Base-by-base conservation (phyloP, 2,888 invertebrate species). In the Poecilus cupreus region DNA sequence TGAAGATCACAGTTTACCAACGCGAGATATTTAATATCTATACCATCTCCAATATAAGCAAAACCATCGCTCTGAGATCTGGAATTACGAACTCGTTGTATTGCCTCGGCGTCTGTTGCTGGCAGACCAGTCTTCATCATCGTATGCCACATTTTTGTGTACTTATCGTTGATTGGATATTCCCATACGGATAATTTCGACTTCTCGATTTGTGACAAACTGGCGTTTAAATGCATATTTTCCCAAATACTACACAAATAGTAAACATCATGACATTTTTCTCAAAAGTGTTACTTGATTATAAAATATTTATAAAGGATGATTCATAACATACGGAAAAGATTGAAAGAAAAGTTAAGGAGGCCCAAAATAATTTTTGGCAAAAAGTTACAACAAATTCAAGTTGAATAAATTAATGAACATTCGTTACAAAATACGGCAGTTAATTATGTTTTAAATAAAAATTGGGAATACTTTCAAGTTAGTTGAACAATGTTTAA, bases 101-200 rank as follows among this genome's bases (percentile, higher is more conserved):
- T 88, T 0, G 97, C 98, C 82, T 94, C 95, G 0, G 94, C 93
- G 54, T 94, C 91, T 1, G 92, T 91, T 22, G 91, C 90, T 0
- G 97, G 97, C 5, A 97, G 91, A 0, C 92, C 92, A 0, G 96
- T 94, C 83, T 93, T 92, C 64, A 86, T 85, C 96, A 97, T 98
- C 13, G 64, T n/a, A 87, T 96, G 95, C 95, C 97, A 97, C 94
- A 98, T 96, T 89, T 97, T 98, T 68, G 97, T 97, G 88, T 96
- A 98, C 86, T 96, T 97, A 89, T 98, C 97, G 86, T 96, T 96
- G 0, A 98, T 96, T 0, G 98, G 98, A 88, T 98, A 98, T 87
- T 98, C 97, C 97, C 97, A 98, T 0, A 98, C 97, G 0, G 98
- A 97, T 11, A 97, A 89, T 87, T 97, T 95, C 0, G 97, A 95